Evolutionary conservation across 30 jellyfish, hydroid and myxozoan species (phyloP).

Genomic region (Rhopilema esculentum): DNA sequence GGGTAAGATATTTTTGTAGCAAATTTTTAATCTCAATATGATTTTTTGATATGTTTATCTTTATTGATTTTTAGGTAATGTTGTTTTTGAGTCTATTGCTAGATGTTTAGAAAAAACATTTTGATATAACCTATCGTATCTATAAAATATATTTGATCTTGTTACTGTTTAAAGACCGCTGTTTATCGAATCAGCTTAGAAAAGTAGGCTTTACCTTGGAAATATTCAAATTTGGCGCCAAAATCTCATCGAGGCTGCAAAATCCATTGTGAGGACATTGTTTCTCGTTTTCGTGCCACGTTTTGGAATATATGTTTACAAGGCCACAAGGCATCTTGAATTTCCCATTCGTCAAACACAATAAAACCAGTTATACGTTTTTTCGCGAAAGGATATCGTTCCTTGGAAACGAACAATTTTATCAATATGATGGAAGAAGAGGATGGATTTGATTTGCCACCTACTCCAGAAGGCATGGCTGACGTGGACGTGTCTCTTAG

Average conservation of each 20-base stretch:
- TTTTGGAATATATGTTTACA: not conserved
- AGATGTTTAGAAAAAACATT: too few relatives aligned
- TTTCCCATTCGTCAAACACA: not conserved
- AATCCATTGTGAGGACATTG: not conserved
- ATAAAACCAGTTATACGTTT: slow-evolving; percentile 6
- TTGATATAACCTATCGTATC: too few relatives aligned
- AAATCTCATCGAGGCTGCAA: not conserved
- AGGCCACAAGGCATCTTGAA: slow-evolving; percentile 1
- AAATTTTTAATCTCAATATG: too few relatives aligned
- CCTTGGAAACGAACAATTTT: slow-evolving; percentile 57
- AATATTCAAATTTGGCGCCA: not conserved
- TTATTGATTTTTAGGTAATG: too few relatives aligned
- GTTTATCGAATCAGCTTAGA: too few relatives aligned
- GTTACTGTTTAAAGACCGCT: too few relatives aligned
- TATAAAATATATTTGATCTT: too few relatives aligned
- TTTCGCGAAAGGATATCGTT: slow-evolving; percentile 37
- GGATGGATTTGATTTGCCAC: slow-evolving; percentile 59
- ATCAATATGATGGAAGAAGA: slow-evolving; percentile 77
- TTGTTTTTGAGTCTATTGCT: too few relatives aligned
- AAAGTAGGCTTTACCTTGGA: not conserved
- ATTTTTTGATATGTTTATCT: too few relatives aligned
- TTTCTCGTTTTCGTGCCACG: not conserved
- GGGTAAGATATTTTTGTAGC: too few relatives aligned
- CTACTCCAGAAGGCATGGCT: slow-evolving; percentile 67
- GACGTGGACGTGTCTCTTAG: slow-evolving; percentile 43